Conservation (phyloP, 2,888 invertebrate genomes). For the Volucella inflata region DNA sequence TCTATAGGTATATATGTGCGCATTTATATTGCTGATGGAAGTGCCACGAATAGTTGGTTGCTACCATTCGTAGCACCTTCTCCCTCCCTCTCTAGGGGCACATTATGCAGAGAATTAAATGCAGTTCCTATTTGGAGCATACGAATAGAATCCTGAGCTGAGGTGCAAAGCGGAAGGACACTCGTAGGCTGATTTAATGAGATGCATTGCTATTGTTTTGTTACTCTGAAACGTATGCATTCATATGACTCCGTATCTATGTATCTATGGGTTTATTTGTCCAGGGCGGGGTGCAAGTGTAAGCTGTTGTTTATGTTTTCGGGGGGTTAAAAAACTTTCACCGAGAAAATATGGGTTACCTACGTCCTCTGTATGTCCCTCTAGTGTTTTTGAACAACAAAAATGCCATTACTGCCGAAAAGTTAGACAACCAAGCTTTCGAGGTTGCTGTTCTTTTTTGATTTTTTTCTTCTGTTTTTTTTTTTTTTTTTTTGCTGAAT, state of each 20-base stretch:
- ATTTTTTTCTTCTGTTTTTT: slow-evolving; percentile 20
- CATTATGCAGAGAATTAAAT: slow-evolving; percentile 75
- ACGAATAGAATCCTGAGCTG: not conserved
- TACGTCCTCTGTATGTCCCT: slow-evolving; percentile 58
- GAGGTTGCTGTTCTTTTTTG: slow-evolving; percentile 8
- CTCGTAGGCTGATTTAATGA: slow-evolving; percentile 73
- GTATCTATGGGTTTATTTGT: slow-evolving; percentile 1
- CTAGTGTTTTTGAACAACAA: slow-evolving; percentile 45
- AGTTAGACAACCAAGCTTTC: slow-evolving; percentile 66
- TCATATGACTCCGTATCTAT: too few relatives aligned
- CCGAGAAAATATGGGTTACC: slow-evolving; percentile 60
- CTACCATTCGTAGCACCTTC: not conserved
- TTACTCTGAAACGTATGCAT: not conserved
- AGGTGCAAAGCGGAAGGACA: slow-evolving; percentile 10
- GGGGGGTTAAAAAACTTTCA: slow-evolving; percentile 33
- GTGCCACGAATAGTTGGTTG: slow-evolving; percentile 49
- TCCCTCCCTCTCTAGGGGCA: slow-evolving; percentile 38
- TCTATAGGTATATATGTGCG: slow-evolving; percentile 43
- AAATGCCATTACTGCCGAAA: slow-evolving; percentile 69
- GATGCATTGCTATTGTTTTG: slow-evolving; percentile 64
- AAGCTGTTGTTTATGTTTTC: slow-evolving; percentile 53
- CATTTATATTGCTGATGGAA: not conserved
- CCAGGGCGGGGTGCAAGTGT: slow-evolving; percentile 33
- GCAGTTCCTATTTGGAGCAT: slow-evolving; percentile 48
- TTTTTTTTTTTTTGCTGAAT: slow-evolving; percentile 59